Percentiles rank a stretch among this genome's conserved stretches.
phyloP scores from a whole-genome alignment of 2,797 vertebrate genomes.

The Gadopsis marmoratus region DNA sequence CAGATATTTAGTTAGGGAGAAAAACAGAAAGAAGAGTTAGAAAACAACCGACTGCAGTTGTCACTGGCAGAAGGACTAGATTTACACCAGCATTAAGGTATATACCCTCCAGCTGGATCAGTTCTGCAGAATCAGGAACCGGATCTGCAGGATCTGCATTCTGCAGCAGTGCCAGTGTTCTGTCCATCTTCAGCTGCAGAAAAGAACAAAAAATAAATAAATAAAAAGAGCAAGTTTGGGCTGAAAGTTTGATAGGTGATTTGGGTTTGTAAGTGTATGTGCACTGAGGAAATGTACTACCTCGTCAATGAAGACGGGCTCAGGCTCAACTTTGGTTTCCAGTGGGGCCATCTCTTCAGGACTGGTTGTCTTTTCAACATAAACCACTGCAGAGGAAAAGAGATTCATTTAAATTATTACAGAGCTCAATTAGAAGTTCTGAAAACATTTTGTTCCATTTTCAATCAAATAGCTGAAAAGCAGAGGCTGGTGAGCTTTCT shows the following conservation, averaged over 20 bases:
- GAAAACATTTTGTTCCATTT: slow-evolving; percentile 5
- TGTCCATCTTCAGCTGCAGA: slow-evolving; percentile 94
- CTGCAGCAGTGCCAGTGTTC: slow-evolving; percentile 91
- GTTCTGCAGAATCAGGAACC: slow-evolving; percentile 89
- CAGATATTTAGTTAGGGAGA: slow-evolving; percentile 18
- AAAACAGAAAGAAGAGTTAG: slow-evolving; percentile 18
- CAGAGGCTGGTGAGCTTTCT: neutral
- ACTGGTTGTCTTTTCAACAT: slow-evolving; percentile 83
- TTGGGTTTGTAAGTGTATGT: neutral
- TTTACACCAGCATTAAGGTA: slow-evolving; percentile 32
- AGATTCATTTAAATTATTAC: too few relatives aligned
- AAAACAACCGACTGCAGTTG: slow-evolving; percentile 19
- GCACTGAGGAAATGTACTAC: slow-evolving; percentile 72
- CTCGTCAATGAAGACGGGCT: slow-evolving; percentile 96
- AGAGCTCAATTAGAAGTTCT: neutral
- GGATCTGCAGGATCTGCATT: slow-evolving; percentile 93
- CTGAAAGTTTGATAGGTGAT: neutral
- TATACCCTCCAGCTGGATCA: slow-evolving; percentile 94
- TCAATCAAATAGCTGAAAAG: neutral
- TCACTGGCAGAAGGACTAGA: neutral
- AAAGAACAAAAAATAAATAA: neutral
- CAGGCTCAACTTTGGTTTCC: slow-evolving; percentile 90
- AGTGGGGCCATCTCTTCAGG: slow-evolving; percentile 84
- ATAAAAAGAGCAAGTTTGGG: neutral
- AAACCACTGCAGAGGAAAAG: slow-evolving; percentile 58